phyloP scores from a whole-genome alignment of 1,140 invertebrate species.

The Octopus sinensis region DNA sequence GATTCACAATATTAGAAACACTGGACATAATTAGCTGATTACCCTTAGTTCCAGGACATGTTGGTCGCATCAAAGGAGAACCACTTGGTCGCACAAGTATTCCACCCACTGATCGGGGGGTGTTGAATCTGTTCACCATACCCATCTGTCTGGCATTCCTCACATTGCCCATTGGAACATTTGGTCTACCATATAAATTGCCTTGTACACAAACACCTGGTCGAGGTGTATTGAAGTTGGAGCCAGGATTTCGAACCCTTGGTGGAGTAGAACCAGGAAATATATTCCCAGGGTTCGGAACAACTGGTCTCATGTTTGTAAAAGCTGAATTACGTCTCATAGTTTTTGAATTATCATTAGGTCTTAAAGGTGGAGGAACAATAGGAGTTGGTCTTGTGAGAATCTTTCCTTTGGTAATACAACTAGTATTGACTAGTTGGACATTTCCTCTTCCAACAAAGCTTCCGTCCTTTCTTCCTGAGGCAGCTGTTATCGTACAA shows the following conservation, averaged over 20 bases:
- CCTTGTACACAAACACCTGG: background rate
- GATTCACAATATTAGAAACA: too few species aligned
- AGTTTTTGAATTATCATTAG: too few species aligned
- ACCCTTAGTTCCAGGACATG: too few species aligned
- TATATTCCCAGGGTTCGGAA: background rate
- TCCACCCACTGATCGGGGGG: background rate
- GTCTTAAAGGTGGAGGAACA: background rate
- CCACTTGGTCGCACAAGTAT: too few species aligned
- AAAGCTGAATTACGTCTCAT: background rate
- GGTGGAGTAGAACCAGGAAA: background rate
- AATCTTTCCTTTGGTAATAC: background rate
- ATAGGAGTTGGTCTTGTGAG: background rate
- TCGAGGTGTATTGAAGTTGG: background rate
- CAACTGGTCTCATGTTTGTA: background rate
- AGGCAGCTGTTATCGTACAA: too few species aligned
- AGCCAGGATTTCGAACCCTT: background rate
- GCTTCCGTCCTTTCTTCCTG: too few species aligned
- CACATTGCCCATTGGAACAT: background rate
- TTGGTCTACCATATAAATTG: conserved; percentile 6
- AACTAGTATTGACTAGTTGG: too few species aligned
- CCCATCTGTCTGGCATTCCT: background rate
- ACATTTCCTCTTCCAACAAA: too few species aligned
- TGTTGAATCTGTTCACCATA: background rate
- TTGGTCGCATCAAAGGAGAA: too few species aligned
- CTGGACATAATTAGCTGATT: too few species aligned